Conservation (phyloP, 2,113 vertebrate species). For the Podarcis muralis region DNA sequence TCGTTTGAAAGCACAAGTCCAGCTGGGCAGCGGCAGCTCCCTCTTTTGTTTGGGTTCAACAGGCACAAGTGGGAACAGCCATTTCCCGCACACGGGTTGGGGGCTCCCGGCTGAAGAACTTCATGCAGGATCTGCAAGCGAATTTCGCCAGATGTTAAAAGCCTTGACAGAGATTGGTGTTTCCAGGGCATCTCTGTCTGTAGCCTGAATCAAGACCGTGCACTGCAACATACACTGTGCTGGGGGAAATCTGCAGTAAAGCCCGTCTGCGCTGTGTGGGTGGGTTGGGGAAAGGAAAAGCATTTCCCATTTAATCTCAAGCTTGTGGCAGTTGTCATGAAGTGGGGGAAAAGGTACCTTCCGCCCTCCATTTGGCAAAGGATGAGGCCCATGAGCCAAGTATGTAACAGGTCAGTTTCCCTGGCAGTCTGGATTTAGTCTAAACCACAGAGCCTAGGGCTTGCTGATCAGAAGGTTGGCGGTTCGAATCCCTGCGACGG, state of each 20-base stretch:
- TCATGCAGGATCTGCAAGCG: conserved; percentile 74
- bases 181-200: background rate
- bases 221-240: no score
- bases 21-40: conserved; percentile 81
- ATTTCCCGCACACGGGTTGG: conserved; percentile 73
- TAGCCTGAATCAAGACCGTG: background rate
- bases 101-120: conserved; percentile 69
- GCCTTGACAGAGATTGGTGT: background rate
- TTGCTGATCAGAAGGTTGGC: no score
- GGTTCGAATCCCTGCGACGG: no score
- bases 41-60: conserved; percentile 69
- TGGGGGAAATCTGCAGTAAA: background rate
- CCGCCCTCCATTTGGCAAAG: background rate
- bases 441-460: no score
- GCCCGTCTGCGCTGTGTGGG: background rate
- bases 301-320: background rate
- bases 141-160: background rate
- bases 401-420: background rate
- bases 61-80: conserved; percentile 89
- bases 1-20: conserved; percentile 78
- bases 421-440: background rate
- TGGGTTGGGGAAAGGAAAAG: background rate
- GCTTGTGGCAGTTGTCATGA: background rate
- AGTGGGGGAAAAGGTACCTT: background rate
- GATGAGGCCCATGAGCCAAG: background rate